Base-by-base conservation (phyloP, 2,888 invertebrate species). In the Ptychoptera contaminata region DNA sequence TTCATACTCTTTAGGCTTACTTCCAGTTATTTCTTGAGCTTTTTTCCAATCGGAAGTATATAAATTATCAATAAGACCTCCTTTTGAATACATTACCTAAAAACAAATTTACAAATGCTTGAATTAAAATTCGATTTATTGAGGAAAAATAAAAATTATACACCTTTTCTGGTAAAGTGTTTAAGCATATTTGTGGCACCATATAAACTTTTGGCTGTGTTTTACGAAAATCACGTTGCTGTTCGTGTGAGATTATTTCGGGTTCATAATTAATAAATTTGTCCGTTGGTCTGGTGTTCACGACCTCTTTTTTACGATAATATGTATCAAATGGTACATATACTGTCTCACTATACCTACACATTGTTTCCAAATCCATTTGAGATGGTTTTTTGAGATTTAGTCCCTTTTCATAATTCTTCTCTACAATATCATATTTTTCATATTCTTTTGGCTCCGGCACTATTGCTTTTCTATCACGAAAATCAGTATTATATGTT, bases 1-100 rank as follows among this genome's bases (percentile, higher is more conserved):
- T n/a, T n/a, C n/a, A n/a, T 32, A 32, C 32, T 11, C 32, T 32
- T 32, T 32, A 32, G 32, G 9, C 9, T 11, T 35, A 10, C 16
- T 12, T 14, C 15, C 35, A 32, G 40, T 1, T 37, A 43, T n/a
- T 47, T 49, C n/a, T 39, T 36, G n/a, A 30, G 48, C 1, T 46
- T 49, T 47, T 16, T 50, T 49, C 53, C 53, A 54, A 23, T 51
- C 48, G 5, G 53, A 50, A 8, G 52, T 49, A 15, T 54, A 54
- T n/a, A 54, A 47, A 34, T 49, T 50, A 30, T 46, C 46, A 10
- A 37, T 46, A 16, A 54, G 37, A 6, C 52, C 51, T 32, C 23
- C 16, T 11, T 48, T 35, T 12, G 40, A 44, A 0, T 40, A 36
- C 16, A 47, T 42, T 12, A 8, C 47, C 49, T 16, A 51, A 51